Evolutionary conservation across 2,888 invertebrate genomes (phyloP).

Genomic region (Scaptomyza parva): DNA sequence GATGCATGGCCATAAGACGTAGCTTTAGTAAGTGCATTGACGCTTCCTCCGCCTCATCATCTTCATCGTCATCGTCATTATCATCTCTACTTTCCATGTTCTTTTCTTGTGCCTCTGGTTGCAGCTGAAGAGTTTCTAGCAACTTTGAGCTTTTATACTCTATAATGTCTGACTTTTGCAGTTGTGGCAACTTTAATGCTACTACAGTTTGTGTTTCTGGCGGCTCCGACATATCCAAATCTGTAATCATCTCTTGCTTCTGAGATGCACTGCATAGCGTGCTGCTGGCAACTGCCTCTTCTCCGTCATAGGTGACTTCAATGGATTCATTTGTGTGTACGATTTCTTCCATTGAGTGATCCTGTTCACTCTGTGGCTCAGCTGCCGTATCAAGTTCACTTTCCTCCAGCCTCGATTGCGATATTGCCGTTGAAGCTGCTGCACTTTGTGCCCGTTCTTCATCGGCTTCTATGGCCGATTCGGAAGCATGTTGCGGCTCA

Average conservation of each 20-base stretch:
- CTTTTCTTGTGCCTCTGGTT: conserved; percentile 53
- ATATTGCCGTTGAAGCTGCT: conserved; percentile 4
- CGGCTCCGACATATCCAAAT: conserved; percentile 62
- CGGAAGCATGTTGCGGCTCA: conserved; percentile 60
- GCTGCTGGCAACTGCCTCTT: conserved; percentile 61
- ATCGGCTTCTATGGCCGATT: conserved; percentile 7
- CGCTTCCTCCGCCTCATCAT: conserved; percentile 80
- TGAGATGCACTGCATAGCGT: conserved; percentile 35
- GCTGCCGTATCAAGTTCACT: conserved; percentile 32
- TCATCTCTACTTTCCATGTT: conserved; percentile 17
- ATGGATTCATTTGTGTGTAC: conserved; percentile 81
- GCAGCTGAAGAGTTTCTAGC: conserved; percentile 50
- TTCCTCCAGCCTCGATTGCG: conserved; percentile 26
- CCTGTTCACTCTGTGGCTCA: conserved; percentile 73
- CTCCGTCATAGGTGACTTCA: conserved; percentile 79
- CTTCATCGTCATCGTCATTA: conserved; percentile 39
- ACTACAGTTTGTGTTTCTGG: conserved; percentile 17
- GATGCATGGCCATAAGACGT: conserved; percentile 81
- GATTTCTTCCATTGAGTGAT: conserved; percentile 83
- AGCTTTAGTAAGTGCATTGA: conserved; percentile 78
- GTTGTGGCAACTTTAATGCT: conserved; percentile 26
- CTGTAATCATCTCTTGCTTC: conserved; percentile 57
- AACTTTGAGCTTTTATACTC: conserved; percentile 52
- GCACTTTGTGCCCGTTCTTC: conserved; percentile 8
- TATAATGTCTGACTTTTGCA: conserved; percentile 47